Percentiles rank a stretch among this genome's conserved stretches.
phyloP scores from a whole-genome alignment of 1,140 invertebrate genomes.

The Drosophila sturtevanti region DNA sequence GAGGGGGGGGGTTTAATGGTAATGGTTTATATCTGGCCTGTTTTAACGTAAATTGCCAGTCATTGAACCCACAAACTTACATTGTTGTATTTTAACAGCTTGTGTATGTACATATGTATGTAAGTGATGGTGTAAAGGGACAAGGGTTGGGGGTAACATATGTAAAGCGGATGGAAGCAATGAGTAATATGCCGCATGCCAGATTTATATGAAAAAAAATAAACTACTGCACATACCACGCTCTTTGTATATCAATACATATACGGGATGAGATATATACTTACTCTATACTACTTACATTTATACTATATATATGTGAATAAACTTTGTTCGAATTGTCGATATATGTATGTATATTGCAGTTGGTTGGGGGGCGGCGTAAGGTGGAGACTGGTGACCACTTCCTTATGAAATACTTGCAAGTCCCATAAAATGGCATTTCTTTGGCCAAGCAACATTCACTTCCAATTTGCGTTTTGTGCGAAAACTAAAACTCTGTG shows the following conservation, averaged over 20 bases:
- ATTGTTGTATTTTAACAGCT: slow-evolving; percentile 29
- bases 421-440: slow-evolving; percentile 37
- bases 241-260: slow-evolving; percentile 25
- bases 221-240: slow-evolving; percentile 35
- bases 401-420: slow-evolving; percentile 39
- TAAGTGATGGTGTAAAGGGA: not conserved
- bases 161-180: slow-evolving; percentile 31
- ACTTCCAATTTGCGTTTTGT: slow-evolving; percentile 61
- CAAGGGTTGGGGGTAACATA: slow-evolving; percentile 40
- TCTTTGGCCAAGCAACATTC: slow-evolving; percentile 53
- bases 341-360: too few relatives aligned
- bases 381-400: not conserved
- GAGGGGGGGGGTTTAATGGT: slow-evolving; percentile 16
- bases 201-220: slow-evolving; percentile 33
- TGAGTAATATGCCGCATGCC: slow-evolving; percentile 22
- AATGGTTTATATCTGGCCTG: slow-evolving; percentile 40
- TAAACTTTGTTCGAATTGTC: slow-evolving; percentile 19
- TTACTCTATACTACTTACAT: slow-evolving; percentile 19
- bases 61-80: slow-evolving; percentile 47
- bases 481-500: slow-evolving; percentile 37
- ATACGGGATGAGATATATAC: too few relatives aligned
- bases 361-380: too few relatives aligned
- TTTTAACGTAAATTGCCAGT: slow-evolving; percentile 45
- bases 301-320: slow-evolving; percentile 37
- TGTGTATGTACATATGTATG: not conserved